Evolutionary conservation across 2,113 vertebrate genomes (phyloP).

Genomic region (Mesoclemmys tuberculata): DNA sequence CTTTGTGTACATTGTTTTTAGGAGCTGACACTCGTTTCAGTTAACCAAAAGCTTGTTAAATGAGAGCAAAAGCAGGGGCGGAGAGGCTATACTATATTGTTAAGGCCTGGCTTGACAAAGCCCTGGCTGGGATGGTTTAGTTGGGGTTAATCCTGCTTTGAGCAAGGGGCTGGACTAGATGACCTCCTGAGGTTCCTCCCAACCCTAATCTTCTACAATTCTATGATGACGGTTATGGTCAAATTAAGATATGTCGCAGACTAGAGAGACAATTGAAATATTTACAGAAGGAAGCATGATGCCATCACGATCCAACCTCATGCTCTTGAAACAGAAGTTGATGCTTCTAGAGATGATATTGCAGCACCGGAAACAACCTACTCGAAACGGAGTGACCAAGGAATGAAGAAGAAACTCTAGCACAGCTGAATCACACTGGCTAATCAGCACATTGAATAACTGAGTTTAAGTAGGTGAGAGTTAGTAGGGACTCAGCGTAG

Average conservation of each 20-base stretch:
- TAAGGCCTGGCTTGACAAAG: too few relatives aligned
- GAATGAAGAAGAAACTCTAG: not conserved
- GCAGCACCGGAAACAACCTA: not conserved
- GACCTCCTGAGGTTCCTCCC: not conserved
- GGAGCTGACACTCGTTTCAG: not conserved
- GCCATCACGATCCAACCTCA: not conserved
- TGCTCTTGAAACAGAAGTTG: not conserved
- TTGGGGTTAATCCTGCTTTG: too few relatives aligned
- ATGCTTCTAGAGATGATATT: too few relatives aligned
- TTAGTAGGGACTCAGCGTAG: not conserved
- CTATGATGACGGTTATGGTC: not conserved
- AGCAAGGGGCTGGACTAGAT: not conserved
- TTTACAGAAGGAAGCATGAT: not conserved
- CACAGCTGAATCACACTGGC: not conserved
- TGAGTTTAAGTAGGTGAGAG: not conserved
- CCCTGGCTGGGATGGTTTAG: too few relatives aligned
- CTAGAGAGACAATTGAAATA: not conserved
- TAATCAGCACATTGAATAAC: not conserved
- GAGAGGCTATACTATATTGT: not conserved
- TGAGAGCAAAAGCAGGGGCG: not conserved
- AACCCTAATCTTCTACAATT: too few relatives aligned
- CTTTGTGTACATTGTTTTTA: not conserved
- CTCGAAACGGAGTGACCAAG: not conserved
- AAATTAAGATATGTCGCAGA: not conserved
- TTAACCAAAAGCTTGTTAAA: not conserved